These are phyloP conservation scores for Xiphorhynchus erythropygius DNA, from an alignment of 2,797 vertebrate species.

Conservation along the genomic window DNA sequence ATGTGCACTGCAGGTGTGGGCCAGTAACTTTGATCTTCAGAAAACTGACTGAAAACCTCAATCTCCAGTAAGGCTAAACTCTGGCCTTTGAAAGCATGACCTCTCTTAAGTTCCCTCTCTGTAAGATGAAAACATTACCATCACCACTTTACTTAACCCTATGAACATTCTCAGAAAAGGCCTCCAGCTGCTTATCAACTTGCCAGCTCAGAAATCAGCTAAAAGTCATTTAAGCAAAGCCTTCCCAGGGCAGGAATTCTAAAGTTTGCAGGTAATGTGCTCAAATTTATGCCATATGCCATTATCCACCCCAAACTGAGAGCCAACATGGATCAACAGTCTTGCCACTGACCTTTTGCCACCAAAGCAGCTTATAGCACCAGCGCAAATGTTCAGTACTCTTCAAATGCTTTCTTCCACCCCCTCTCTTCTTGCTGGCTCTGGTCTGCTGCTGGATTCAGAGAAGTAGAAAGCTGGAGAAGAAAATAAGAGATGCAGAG, in stretches of 20 bases:
- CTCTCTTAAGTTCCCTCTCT: neutral
- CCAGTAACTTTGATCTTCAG: neutral
- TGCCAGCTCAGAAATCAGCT: neutral
- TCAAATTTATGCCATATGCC: neutral
- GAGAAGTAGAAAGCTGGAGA: conserved; percentile 11
- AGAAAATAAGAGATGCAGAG: neutral
- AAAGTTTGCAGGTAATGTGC: neutral
- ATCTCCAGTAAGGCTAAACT: neutral
- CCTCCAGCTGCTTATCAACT: neutral
- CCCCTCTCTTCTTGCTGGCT: neutral
- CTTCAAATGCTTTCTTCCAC: neutral
- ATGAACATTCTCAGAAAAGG: neutral
- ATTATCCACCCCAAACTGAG: neutral
- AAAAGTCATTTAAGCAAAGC: neutral
- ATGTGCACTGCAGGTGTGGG: neutral
- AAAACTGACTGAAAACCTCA: neutral
- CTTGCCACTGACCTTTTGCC: conserved; percentile 2
- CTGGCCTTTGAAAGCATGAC: neutral
- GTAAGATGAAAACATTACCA: neutral
- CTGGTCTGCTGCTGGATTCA: neutral
- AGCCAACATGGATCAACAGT: neutral
- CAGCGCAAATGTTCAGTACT: neutral
- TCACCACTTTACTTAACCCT: neutral
- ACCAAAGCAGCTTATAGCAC: neutral
- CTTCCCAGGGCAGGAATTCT: neutral